A percentile compares a stretch with the other conserved stretches of the same genome.
Conservation (phyloP, 2,113 vertebrate genomes). For the Gymnorhina tibicen region DNA sequence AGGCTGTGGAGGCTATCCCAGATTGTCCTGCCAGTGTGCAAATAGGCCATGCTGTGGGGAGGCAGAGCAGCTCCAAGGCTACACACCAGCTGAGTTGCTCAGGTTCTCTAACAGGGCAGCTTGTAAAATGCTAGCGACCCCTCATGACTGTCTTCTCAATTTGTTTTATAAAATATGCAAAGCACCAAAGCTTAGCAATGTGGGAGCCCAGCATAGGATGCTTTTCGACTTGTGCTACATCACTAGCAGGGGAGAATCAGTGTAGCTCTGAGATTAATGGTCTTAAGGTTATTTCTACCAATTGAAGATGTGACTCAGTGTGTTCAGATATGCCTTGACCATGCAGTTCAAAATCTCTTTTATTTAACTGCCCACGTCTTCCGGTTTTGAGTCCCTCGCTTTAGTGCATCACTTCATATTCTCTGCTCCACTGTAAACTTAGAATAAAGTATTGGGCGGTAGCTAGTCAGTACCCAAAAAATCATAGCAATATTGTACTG, state of each 20-base stretch:
- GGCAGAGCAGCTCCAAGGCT: not conserved
- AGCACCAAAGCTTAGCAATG: not conserved
- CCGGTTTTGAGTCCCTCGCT: not conserved
- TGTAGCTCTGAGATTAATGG: not conserved
- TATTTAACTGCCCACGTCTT: not conserved
- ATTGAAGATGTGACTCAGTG: not conserved
- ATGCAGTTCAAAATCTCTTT: not conserved
- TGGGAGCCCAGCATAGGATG: not conserved
- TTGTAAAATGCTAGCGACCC: not conserved
- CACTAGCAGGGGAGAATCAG: not conserved
- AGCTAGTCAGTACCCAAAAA: not conserved
- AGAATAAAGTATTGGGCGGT: not conserved
- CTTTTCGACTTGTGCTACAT: not conserved
- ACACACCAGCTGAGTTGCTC: not conserved
- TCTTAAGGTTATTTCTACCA: not conserved
- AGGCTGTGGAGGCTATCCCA: not conserved
- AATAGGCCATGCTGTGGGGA: not conserved
- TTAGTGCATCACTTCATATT: not conserved
- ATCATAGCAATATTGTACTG: not conserved
- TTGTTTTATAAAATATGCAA: not conserved
- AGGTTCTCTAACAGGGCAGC: not conserved
- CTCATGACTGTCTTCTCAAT: not conserved
- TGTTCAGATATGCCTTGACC: not conserved
- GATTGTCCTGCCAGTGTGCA: not conserved
- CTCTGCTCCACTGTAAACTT: not conserved